Evolutionary conservation across 2,888 invertebrate species (phyloP).

Genomic region (Harpagoxenus sublaevis): DNA sequence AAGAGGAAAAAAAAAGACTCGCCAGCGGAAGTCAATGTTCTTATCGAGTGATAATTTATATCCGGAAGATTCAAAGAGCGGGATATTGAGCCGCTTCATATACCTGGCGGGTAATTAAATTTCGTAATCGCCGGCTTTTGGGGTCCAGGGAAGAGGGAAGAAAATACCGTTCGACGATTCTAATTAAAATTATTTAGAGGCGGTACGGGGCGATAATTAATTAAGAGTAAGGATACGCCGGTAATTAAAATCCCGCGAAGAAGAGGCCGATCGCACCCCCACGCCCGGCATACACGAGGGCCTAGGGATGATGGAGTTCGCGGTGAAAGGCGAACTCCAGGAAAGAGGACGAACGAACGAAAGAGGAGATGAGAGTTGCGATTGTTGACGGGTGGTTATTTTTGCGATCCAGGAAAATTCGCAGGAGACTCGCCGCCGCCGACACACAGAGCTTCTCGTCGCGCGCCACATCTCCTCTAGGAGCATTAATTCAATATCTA

Average conservation of each 20-base stretch:
- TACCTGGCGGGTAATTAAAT: conserved; percentile 77
- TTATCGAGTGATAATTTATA: conserved; percentile 49
- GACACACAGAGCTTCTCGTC: conserved; percentile 11
- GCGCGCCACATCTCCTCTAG: conserved; percentile 67
- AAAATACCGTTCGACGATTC: conserved; percentile 73
- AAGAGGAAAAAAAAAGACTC: background rate
- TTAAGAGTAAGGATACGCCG: conserved; percentile 82
- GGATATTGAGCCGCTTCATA: conserved; percentile 64
- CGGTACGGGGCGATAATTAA: conserved; percentile 79
- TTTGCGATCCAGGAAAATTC: conserved; percentile 62
- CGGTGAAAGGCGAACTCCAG: conserved; percentile 29
- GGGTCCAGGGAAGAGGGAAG: conserved; percentile 22
- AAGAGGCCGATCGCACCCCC: conserved; percentile 69
- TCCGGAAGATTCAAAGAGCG: conserved; percentile 39
- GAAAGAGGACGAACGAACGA: conserved; percentile 22
- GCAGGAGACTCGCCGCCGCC: conserved; percentile 21
- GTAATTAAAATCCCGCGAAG: conserved; percentile 82
- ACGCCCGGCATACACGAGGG: conserved; percentile 22
- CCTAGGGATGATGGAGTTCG: conserved; percentile 41
- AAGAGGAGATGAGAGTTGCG: conserved; percentile 25
- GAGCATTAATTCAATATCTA: conserved; percentile 79
- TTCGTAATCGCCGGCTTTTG: conserved; percentile 74
- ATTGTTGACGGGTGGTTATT: conserved; percentile 56
- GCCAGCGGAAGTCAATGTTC: conserved; percentile 34
- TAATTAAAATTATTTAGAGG: conserved; percentile 84